Percentiles rank a stretch among this genome's conserved stretches.
Conservation (phyloP, 2,797 vertebrate genomes). For the Oryzias sinensis region DNA sequence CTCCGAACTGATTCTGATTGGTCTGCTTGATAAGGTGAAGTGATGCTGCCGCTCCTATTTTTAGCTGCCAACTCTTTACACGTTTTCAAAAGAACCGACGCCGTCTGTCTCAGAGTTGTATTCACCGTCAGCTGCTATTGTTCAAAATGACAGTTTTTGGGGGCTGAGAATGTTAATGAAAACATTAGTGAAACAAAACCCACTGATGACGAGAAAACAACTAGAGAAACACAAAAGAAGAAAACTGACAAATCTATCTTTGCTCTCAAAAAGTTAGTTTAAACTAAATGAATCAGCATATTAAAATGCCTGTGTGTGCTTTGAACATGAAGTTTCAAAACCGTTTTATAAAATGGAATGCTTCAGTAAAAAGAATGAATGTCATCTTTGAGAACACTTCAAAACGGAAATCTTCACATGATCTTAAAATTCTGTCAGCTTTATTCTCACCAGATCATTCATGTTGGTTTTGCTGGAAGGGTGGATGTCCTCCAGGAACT, state of each 20-base stretch:
- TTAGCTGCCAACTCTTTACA: neutral
- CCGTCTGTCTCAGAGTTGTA: neutral
- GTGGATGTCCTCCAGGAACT: conserved; percentile 97
- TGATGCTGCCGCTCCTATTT: neutral
- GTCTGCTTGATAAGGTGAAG: conserved; percentile 11
- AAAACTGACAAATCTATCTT: neutral
- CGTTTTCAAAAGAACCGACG: neutral
- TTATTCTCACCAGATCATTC: conserved; percentile 88
- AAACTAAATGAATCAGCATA: too few relatives aligned
- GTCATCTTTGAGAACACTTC: too few relatives aligned
- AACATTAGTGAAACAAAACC: neutral
- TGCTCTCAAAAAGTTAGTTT: too few relatives aligned
- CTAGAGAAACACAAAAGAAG: neutral
- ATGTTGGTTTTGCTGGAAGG: conserved; percentile 94
- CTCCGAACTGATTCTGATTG: conserved; percentile 53
- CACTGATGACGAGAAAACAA: neutral
- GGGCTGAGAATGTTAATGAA: neutral
- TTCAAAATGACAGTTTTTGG: neutral
- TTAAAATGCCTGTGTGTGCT: too few relatives aligned
- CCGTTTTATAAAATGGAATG: too few relatives aligned
- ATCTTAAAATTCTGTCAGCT: neutral
- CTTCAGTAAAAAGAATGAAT: too few relatives aligned
- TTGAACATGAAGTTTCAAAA: too few relatives aligned
- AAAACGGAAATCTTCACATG: too few relatives aligned
- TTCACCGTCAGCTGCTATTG: neutral